Evolutionary conservation across 2,797 vertebrate genomes (phyloP), one percentile per base, ranked within the genome.

Genomic region (Ceryle rudis): DNA sequence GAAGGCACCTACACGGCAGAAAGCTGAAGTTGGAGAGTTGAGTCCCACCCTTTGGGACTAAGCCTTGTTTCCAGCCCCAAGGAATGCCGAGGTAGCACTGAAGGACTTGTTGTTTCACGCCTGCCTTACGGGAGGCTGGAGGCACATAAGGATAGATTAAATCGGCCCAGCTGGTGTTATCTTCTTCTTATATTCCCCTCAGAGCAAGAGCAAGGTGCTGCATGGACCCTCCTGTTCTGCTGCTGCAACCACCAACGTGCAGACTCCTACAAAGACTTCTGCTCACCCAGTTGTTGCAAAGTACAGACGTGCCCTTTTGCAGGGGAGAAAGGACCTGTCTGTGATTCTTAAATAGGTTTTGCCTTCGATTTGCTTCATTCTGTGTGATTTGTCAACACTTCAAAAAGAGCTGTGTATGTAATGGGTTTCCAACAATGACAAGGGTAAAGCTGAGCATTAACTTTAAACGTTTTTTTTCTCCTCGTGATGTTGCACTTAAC

Each of bases 91-190:
- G n/a, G 62, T 39, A 86, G 26, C 55, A 5, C 2, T n/a, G 44
- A 82, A 77, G 81, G 78, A 77, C 92, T 93, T 92, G 90, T 93
- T 92, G 54, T 73, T 87, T 94, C 93, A 92, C 0, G 81, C 64
- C 90, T 92, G 67, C 47, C 86, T 3, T 8, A 44, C 0, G 0
- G 42, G 39, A 84, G 70, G 3, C 77, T 73, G 70, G 54, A 90
- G 46, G 66, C 73, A 55, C 22, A 1, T 8, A 23, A 11, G 65
- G 55, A 28, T 1, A 83, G 44, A 69, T 91, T 18, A 71, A 23
- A 96, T 86, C 82, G 83, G 65, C 72, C 82, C 85, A 81, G 82
- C 72, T 91, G 86, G 35, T 71, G 18, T 86, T 95, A 18, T 29
- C 75, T 62, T 55, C 79, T 86, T 7, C 21, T 14, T 14, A 14